Evolutionary conservation across 2,797 vertebrate genomes (phyloP).

Genomic region (Anableps anableps): DNA sequence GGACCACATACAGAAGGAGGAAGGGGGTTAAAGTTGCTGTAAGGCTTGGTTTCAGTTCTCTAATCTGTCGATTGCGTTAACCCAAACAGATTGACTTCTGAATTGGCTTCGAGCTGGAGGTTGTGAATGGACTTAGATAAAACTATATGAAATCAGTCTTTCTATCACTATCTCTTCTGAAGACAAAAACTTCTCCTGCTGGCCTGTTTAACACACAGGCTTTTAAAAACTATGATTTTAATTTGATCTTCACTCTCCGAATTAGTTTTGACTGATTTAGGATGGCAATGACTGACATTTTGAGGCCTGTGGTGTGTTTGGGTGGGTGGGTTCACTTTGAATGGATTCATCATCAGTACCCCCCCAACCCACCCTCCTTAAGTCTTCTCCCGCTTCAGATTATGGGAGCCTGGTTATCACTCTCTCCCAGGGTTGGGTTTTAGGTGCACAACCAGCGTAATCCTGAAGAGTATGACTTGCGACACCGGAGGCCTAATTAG

Average conservation of each 20-base stretch:
- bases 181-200: slow-evolving; percentile 45
- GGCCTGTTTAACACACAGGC: slow-evolving; percentile 15
- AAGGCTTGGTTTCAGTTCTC: slow-evolving; percentile 49
- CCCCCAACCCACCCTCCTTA: too few species aligned
- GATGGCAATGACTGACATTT: slow-evolving; percentile 15
- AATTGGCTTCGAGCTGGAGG: slow-evolving; percentile 69
- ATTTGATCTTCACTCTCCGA: slow-evolving; percentile 35
- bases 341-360: slow-evolving; percentile 45
- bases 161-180: slow-evolving; percentile 57
- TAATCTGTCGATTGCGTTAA: slow-evolving; percentile 63
- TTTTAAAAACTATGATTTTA: slow-evolving; percentile 9
- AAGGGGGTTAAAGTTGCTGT: slow-evolving; percentile 33
- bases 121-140: slow-evolving; percentile 40
- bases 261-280: slow-evolving; percentile 4
- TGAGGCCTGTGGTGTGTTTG: slow-evolving; percentile 24
- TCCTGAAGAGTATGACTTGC: slow-evolving; percentile 69
- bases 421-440: slow-evolving; percentile 70
- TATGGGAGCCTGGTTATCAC: slow-evolving; percentile 76
- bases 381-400: slow-evolving; percentile 57
- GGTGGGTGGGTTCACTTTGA: slow-evolving; percentile 24
- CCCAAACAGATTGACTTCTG: slow-evolving; percentile 59
- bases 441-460: slow-evolving; percentile 70
- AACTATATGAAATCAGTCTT: slow-evolving; percentile 63
- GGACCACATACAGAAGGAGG: slow-evolving; percentile 14
- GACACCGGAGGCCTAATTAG: slow-evolving; percentile 73